A percentile compares a stretch with the other conserved stretches of the same genome.
Conservation (phyloP, 2,797 vertebrate species). For the Halcyon smyrnensis region DNA sequence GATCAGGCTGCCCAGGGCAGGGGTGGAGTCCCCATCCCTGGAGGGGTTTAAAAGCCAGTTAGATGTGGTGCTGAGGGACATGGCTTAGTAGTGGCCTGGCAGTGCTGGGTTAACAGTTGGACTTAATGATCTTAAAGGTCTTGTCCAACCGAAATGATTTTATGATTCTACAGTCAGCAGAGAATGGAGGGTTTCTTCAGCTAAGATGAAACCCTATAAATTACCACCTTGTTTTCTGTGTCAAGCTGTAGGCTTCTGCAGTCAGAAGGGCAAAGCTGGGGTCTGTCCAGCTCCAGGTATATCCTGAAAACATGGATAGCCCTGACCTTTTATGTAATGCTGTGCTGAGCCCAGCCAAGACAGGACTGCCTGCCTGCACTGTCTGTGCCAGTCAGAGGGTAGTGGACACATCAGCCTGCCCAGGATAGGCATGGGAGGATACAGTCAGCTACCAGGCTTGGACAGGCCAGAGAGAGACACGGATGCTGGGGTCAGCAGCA, state of each 20-base stretch:
- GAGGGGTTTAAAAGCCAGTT: neutral
- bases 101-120: neutral
- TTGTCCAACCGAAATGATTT: neutral
- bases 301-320: neutral
- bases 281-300: neutral
- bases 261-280: neutral
- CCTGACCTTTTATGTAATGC: neutral
- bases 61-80: neutral
- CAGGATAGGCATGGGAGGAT: neutral
- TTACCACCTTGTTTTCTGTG: neutral
- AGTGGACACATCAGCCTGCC: accelerated
- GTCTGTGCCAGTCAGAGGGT: neutral
- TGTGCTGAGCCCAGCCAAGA: neutral
- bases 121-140: neutral
- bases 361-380: neutral
- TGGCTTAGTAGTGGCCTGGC: neutral
- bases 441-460: accelerated
- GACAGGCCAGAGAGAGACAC: neutral
- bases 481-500: conserved; percentile 55
- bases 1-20: neutral
- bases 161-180: neutral
- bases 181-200: neutral
- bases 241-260: neutral
- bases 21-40: neutral
- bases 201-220: neutral